Percentiles rank a stretch among this genome's conserved stretches.
These are phyloP conservation scores for Picathartes gymnocephalus DNA, from an alignment of 2,113 vertebrate species.

Conservation along the genomic window DNA sequence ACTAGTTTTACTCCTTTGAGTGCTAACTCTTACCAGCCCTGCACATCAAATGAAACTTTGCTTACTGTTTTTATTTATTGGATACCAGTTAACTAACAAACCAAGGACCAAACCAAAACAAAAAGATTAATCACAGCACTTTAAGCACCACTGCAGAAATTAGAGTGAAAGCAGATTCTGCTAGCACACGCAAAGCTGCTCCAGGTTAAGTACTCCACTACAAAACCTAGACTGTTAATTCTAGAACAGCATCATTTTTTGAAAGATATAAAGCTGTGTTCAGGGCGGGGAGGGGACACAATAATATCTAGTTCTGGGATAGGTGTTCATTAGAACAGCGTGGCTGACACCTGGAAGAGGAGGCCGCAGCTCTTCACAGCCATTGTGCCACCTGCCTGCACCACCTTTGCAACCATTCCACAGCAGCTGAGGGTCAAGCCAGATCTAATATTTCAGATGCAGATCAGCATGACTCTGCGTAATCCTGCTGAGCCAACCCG, in stretches of 20 bases:
- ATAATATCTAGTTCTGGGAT: not conserved
- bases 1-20: not conserved
- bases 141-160: not conserved
- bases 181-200: not conserved
- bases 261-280: not conserved
- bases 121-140: not conserved
- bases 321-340: rapidly evolving
- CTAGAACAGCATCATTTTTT: not conserved
- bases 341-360: not conserved
- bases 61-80: not conserved
- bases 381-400: not conserved
- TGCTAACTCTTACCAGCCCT: not conserved
- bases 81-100: not conserved
- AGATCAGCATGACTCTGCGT: not conserved
- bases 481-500: not conserved
- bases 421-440: not conserved
- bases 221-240: not conserved
- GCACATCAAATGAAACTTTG: not conserved
- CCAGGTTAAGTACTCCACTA: not conserved
- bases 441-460: not conserved
- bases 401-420: not conserved
- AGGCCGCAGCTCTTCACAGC: not conserved
- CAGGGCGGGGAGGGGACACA: no score
- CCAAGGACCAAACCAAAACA: not conserved
- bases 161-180: not conserved